Evolutionary conservation across 92 coral and sea anemone species (phyloP), one percentile per base, ranked within the genome.

Genomic region (Paragorgia papillata): DNA sequence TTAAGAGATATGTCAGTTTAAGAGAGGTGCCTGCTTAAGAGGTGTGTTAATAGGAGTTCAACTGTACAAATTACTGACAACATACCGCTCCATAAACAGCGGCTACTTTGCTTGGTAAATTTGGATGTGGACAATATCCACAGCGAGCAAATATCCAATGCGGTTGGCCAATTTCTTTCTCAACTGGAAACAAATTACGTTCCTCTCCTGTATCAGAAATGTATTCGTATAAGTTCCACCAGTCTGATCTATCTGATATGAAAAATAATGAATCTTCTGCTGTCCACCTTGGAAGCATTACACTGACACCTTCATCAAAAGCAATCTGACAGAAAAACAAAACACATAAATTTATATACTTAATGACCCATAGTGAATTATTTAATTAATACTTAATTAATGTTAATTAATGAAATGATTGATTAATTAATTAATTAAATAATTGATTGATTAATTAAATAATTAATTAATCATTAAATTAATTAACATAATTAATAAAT

Each of bases 171-270:
- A 94, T 83, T 76, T 94, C 98, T 54, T 58, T 80, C 22, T 76
- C 67, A 53, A 50, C 39, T 4, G 94, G 97, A 29, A 66, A 91
- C 57, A 94, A 56, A 79, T 85, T 88, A 31, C 88, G 88, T 74
- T 88, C 98, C 22, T 85, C 57, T 33, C 76, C 92, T 53, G 88
- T 62, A 18, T 82, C 92, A 82, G 86, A 87, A 15, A 85, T 76
- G 25, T 53, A 71, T 41, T 86, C 51, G 59, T 94, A 91, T 41
- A 94, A 85, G 76, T 94, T 94, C 98, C 98, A 94, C 98, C 98
- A 94, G 84, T 94, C 89, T 46, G 90, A 84, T 75, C 84, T 82
- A 83, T 94, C 98, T 27, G 83, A 71, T 78, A 94, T 86, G 85
- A 80, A 94, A 35, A 86, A 75, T 69, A 94, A 84, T 54, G 88